These are phyloP conservation scores for Elmis aenea DNA, from an alignment of 2,888 invertebrate species.

Conservation along the genomic window DNA sequence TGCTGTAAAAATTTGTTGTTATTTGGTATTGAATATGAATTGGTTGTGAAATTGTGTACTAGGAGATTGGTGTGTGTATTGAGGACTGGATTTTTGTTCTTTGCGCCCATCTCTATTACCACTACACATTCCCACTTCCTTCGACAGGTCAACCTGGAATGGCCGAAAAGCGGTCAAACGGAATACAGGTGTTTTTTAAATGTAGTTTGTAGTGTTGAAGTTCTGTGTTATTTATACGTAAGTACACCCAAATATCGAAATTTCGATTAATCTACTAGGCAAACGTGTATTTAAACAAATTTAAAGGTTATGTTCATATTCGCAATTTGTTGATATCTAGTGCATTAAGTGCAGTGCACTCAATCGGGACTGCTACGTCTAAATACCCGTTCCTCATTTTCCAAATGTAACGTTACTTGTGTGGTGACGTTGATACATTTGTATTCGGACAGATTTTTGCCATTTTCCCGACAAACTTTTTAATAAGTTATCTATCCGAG, in stretches of 20 bases:
- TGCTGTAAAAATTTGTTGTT: no score
- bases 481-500: no score
- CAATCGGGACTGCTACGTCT: conserved; percentile 30
- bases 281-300: background rate
- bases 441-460: conserved; percentile 8
- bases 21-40: no score
- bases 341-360: conserved; percentile 44
- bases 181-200: conserved; percentile 47
- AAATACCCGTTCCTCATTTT: conserved; percentile 33
- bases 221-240: conserved; percentile 25
- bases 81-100: no score
- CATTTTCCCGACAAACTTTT: background rate
- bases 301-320: conserved; percentile 15
- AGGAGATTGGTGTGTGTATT: no score
- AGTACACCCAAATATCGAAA: conserved; percentile 18
- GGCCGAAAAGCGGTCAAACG: conserved; percentile 49
- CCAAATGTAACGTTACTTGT: conserved; percentile 42
- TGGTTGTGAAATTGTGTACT: no score
- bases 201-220: conserved; percentile 38
- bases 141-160: conserved; percentile 48
- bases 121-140: conserved; percentile 44
- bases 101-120: conserved; percentile 25
- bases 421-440: conserved; percentile 30
- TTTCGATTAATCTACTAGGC: background rate
- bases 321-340: conserved; percentile 42